Base-by-base conservation (phyloP, 2,113 vertebrate species). In the Pelvicachromis taeniatus region DNA sequence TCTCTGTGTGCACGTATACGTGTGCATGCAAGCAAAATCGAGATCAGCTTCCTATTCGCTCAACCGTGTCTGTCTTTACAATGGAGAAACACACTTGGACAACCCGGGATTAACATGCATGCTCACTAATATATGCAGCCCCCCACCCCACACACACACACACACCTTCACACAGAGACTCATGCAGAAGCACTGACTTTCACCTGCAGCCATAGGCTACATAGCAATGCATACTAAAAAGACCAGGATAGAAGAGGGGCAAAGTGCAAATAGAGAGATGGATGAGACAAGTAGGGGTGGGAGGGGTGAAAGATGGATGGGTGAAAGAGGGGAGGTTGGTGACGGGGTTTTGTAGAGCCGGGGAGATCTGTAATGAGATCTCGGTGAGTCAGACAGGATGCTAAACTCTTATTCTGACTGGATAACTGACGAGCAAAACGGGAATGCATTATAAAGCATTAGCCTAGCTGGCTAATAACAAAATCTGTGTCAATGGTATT, bases 291-390 rank as follows among this genome's bases (percentile, higher is more conserved):
- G 80, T 35, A 85, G 79, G 82, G 83, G 78, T 68, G 81, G 29
- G 82, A 78, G 85, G 80, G 75, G 52, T 56, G 63, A 68, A 63
- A 40, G 87, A 82, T 83, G 82, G 83, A 84, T 82, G 63, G 55
- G 56, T 81, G 38, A 56, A 63, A 21, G 84, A 68, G 59, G 23
- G 61, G 61, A 61, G 80, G 81, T 14, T 19, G 9, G 75, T 83
- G 83, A 84, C 73, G 35, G 78, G 68, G 82, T 78, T 86, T 75
- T 87, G 79, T 83, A 61, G 38, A 59, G 68, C 87, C 82, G 73
- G 26, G 58, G 85, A 88, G 89, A 94, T 95, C 92, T 90, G 90
- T 94, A 92, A 95, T 94, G 90, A 90, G 91, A 94, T 90, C 88
- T 91, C 3, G 3, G 87, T 75, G 84, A 94, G 89, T 92, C 91